These are phyloP conservation scores for Synanthedon formicaeformis DNA, from an alignment of 2,888 invertebrate genomes.

Conservation along the genomic window DNA sequence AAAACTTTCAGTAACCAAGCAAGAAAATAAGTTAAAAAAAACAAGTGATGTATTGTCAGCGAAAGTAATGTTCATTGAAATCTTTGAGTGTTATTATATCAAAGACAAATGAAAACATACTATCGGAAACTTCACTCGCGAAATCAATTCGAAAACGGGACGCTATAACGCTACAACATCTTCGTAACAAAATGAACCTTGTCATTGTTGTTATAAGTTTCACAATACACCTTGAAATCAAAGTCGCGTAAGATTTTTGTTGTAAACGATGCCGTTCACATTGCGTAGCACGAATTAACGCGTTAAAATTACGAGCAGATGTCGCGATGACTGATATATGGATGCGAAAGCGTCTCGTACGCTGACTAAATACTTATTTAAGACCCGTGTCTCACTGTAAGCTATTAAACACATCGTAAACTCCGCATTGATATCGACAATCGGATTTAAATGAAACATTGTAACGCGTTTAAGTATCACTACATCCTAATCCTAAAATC, in stretches of 20 bases:
- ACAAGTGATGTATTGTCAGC: too few relatives aligned
- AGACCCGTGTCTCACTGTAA: conserved; percentile 9
- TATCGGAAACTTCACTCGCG: conserved; percentile 11
- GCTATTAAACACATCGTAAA: conserved; percentile 6
- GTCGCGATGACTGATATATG: conserved; percentile 45
- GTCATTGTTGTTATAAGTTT: conserved; percentile 8
- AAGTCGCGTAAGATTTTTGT: conserved; percentile 8
- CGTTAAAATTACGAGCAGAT: conserved; percentile 45
- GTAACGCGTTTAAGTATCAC: too few relatives aligned
- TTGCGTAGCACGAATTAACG: conserved; percentile 33
- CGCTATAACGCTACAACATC: conserved; percentile 1
- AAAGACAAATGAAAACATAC: conserved; percentile 23
- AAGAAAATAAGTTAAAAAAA: too few relatives aligned
- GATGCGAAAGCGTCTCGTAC: conserved; percentile 12
- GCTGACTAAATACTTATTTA: conserved; percentile 17
- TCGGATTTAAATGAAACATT: background rate
- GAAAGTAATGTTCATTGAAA: background rate
- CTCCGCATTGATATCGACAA: background rate
- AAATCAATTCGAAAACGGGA: background rate
- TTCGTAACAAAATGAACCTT: conserved; percentile 10
- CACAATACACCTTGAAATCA: conserved; percentile 10
- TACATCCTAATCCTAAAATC: too few relatives aligned
- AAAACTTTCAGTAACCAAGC: too few relatives aligned
- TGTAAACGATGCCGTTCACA: conserved; percentile 17
- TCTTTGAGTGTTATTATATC: conserved; percentile 14